Conservation (phyloP, 2,113 vertebrate genomes). For the Mesembrinibis cayennensis region DNA sequence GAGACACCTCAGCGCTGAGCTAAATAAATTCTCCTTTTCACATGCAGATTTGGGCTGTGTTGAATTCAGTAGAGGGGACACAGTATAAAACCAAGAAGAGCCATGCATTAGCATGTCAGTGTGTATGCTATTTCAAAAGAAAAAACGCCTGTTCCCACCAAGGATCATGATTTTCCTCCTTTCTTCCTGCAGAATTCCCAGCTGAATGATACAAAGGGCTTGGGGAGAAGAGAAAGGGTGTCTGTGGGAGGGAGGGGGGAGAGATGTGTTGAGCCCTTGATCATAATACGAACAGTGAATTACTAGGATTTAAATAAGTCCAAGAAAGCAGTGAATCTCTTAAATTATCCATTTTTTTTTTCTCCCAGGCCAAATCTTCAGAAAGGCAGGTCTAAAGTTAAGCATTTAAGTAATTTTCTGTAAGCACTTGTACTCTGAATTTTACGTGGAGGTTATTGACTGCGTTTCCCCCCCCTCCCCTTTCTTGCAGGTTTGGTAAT, state of each 20-base stretch:
- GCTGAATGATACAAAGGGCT: not conserved
- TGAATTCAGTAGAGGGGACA: not conserved
- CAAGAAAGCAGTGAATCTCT: not conserved
- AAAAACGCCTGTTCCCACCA: not conserved
- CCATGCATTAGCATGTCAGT: not conserved
- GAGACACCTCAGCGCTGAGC: not conserved
- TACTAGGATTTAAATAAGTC: not conserved
- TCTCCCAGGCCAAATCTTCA: not conserved
- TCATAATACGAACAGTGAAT: not conserved
- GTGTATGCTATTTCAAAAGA: not conserved
- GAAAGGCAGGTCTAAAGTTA: not conserved
- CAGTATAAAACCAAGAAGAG: not conserved
- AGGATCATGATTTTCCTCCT: not conserved
- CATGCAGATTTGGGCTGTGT: not conserved
- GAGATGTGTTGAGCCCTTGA: not conserved
- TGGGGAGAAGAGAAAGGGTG: not conserved
- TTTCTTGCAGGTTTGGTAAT: conserved; percentile 87
- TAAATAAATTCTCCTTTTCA: not conserved
- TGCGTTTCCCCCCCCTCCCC: not conserved
- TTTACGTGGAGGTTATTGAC: not conserved
- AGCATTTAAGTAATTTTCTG: not conserved
- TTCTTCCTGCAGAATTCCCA: not conserved
- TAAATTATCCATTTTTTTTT: not conserved
- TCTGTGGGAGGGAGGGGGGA: not conserved
- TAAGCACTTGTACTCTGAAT: not conserved